phyloP scores from a whole-genome alignment of 53 echinoderm and acorn worm genomes.

The Apostichopus leukothele region DNA sequence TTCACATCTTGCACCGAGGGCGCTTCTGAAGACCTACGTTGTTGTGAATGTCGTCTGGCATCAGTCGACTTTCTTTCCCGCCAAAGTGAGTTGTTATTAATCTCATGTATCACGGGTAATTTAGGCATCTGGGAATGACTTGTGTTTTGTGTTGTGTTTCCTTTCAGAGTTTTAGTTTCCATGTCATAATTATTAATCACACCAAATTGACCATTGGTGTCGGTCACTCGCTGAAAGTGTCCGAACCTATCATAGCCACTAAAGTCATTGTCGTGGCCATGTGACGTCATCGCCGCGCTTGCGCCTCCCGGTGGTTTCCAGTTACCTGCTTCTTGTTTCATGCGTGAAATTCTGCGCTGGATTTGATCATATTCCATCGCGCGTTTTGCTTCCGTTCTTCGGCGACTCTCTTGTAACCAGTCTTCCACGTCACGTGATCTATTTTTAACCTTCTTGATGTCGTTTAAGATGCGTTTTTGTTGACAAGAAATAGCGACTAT shows the following conservation, averaged over 20 bases:
- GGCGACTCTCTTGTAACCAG: constrained; percentile 32
- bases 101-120: constrained; percentile 13
- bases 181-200: background rate
- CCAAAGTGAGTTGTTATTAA: background rate
- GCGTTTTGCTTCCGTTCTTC: constrained; percentile 3
- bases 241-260: constrained; percentile 19
- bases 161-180: background rate
- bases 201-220: background rate
- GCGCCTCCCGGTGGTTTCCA: background rate
- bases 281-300: background rate
- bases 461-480: constrained; percentile 32
- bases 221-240: background rate
- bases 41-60: too few species aligned
- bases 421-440: constrained; percentile 26
- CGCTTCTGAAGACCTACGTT: background rate
- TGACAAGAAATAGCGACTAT: constrained; percentile 6
- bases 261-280: background rate
- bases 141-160: background rate
- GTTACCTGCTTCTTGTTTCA: constrained; percentile 17
- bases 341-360: constrained; percentile 20
- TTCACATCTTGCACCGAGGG: background rate
- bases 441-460: constrained; percentile 24
- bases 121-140: background rate
- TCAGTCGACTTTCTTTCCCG: background rate
- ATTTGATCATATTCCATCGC: constrained; percentile 25